Evolutionary conservation across 2,797 vertebrate genomes (phyloP).

Genomic region (Lindbergichthys nudifrons): DNA sequence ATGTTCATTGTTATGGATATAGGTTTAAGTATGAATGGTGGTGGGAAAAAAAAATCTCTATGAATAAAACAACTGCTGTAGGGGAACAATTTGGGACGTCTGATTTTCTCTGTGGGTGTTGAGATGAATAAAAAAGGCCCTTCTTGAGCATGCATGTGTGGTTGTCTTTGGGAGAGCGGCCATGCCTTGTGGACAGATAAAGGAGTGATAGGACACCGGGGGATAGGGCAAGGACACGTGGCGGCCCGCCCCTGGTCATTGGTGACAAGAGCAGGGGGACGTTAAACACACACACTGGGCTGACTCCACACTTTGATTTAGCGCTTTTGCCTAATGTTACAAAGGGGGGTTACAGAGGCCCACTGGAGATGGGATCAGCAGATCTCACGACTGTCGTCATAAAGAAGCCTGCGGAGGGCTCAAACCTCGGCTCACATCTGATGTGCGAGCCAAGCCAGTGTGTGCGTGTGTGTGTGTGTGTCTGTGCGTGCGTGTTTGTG

Average conservation of each 20-base stretch:
- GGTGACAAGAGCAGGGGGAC: constrained; percentile 85
- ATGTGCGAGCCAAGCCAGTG: constrained; percentile 55
- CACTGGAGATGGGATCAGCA: constrained; percentile 84
- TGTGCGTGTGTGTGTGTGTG: constrained; percentile 27
- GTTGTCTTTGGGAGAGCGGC: constrained; percentile 82
- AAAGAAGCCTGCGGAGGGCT: constrained; percentile 79
- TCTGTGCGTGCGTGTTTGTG: too few relatives aligned
- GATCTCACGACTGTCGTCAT: constrained; percentile 80
- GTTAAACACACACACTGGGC: constrained; percentile 85
- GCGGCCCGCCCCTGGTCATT: constrained; percentile 85
- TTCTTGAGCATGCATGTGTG: constrained; percentile 82
- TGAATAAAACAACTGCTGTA: constrained; percentile 83
- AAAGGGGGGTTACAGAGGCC: constrained; percentile 78
- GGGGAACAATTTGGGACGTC: constrained; percentile 79
- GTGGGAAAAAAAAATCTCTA: constrained; percentile 29
- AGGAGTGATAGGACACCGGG: constrained; percentile 85
- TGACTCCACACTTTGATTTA: constrained; percentile 87
- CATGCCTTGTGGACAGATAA: constrained; percentile 86
- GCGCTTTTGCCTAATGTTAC: constrained; percentile 84
- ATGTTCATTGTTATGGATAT: constrained; percentile 47
- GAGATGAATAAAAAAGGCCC: constrained; percentile 78
- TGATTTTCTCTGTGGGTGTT: constrained; percentile 81
- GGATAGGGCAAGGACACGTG: constrained; percentile 86
- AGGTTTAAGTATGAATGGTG: constrained; percentile 46
- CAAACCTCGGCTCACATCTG: constrained; percentile 68